Evolutionary conservation across 2,797 vertebrate genomes (phyloP), one percentile per base, ranked within the genome.

Genomic region (Sebastes hopkinsi): DNA sequence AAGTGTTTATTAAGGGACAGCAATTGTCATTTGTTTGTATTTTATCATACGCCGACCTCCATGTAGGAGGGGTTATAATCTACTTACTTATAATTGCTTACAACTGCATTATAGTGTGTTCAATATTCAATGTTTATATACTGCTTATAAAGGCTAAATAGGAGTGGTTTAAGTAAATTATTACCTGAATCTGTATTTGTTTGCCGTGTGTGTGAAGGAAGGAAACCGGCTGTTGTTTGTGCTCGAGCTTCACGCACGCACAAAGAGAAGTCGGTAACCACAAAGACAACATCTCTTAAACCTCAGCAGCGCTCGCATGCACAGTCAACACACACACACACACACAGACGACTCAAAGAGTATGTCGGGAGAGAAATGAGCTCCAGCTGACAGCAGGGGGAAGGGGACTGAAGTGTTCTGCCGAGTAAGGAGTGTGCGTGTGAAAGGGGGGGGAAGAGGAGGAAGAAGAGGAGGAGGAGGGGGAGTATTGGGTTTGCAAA

Each of bases 341-440:
- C 74, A 67, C 62, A 64, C 32, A 34, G 70, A 77, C 36, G 30
- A 16, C 75, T 89, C 52, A 55, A 72, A 78, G 83, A 86, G 83
- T 82, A 87, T 87, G 85, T 77, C 18, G 38, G 75, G 89, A 91
- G 85, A 92, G 88, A 94, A 93, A 93, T 89, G 80, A 89, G 88
- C 91, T 94, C 90, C 92, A 93, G 92, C 93, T 92, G 92, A 92
- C 87, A 76, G 82, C 62, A 80, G 79, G 86, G 87, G 90, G 83
- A 71, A 55, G 72, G 85, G 89, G 68, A 70, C 50, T 84, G 88
- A 91, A 92, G 92, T 89, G 90, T 84, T 92, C 79, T 87, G 88
- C 81, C 46, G 83, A 88, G 84, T 85, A 88, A 89, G 92, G 87
- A 90, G 88, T 93, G 92, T 87, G 83, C 61, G 77, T 87, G 87